Percentiles rank a stretch among this genome's conserved stretches.
Conservation (phyloP, 2,797 vertebrate genomes). For the Oophaga sylvatica region DNA sequence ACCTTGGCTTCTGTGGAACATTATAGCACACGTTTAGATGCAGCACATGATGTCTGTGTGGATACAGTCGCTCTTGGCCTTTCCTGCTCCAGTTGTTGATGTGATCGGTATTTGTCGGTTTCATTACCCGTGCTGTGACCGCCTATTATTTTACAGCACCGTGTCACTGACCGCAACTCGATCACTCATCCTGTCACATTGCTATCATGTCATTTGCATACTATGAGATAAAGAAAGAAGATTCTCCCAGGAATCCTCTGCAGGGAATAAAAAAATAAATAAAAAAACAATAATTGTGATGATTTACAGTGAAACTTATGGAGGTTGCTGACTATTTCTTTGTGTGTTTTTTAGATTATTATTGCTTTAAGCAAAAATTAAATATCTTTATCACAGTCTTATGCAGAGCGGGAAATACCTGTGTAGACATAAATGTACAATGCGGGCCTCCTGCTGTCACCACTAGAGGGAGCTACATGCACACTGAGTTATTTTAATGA, state of each 20-base stretch:
- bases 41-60: neutral
- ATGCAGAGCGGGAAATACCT: no score
- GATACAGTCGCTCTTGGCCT: neutral
- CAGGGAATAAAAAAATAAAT: neutral
- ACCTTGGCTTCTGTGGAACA: no score
- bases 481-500: neutral
- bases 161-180: neutral
- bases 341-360: no score
- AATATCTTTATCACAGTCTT: no score
- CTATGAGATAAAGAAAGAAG: neutral
- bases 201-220: neutral
- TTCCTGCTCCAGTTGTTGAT: neutral
- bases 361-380: no score
- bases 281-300: neutral
- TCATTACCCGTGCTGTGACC: neutral
- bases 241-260: neutral
- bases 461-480: neutral
- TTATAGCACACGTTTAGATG: no score
- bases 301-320: neutral
- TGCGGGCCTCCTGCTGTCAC: no score
- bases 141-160: neutral
- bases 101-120: neutral
- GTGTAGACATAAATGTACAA: neutral
- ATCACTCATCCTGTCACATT: conserved; percentile 24
- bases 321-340: neutral